Evolutionary conservation across 2,888 invertebrate species (phyloP), one percentile per base, ranked within the genome.

Genomic region (Dexiosoma caninum): DNA sequence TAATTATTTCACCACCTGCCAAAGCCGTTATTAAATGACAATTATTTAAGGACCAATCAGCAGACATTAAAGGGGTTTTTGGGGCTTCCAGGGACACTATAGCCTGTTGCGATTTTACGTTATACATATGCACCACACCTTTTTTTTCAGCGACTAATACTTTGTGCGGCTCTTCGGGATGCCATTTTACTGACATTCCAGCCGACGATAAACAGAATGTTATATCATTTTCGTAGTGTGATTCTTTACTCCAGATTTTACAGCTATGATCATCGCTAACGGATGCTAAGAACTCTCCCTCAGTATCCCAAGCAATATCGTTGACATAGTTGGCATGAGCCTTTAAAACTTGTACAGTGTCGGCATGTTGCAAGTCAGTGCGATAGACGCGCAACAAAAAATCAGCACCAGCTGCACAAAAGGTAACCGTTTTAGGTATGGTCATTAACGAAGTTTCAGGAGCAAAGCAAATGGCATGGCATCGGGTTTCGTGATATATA

Each of bases 231-330:
- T 91, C 91, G 77, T 91, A 91, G 78, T 91, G 90, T 40, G 91
- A 90, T 32, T 92, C 91, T 8, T 91, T 90, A 40, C 84, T 85
- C 95, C 95, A 95, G 30, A 95, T 90, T 85, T 93, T 92, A 85
- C 94, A 95, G 0, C 94, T 93, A 83, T 93, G 93, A 88, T 95
- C 95, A 89, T 95, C 95, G 83, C 95, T 93, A 1, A 93, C 93
- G n/a, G 95, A 95, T 14, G 94, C 95, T 64, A 95, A 87, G 83
- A 92, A 91, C 72, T 92, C 92, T 27, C 94, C 94, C 72, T 93
- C 93, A 12, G 93, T 92, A 85, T 95, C 94, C 91, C 93, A 95
- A 9, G 92, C 91, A 19, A 95, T 87, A 81, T 93, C 92, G 88
- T 95, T 95, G 12, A 95, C 91, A 86, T 94, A 95, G 86, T 92